Evolutionary conservation across 2,888 invertebrate genomes (phyloP).

Genomic region (Corythucha ciliata): DNA sequence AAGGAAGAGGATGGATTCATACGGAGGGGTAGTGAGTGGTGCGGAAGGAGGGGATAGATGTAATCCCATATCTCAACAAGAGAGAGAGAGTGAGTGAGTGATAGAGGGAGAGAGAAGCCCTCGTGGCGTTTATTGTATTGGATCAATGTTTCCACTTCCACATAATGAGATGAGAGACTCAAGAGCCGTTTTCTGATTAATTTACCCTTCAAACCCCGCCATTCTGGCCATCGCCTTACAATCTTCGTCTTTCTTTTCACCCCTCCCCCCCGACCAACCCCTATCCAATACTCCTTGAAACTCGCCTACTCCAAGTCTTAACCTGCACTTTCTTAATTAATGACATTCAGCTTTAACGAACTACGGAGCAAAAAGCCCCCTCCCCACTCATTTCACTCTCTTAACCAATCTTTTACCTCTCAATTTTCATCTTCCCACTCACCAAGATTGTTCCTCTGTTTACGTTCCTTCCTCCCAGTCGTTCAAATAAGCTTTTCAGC

Average conservation of each 20-base stretch:
- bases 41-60: conserved; percentile 28
- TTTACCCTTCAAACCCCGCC: conserved; percentile 14
- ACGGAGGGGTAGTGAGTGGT: too few relatives aligned
- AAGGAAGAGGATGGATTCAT: too few relatives aligned
- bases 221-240: neutral
- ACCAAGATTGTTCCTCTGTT: too few relatives aligned
- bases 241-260: conserved; percentile 13
- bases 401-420: too few relatives aligned
- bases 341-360: conserved; percentile 19
- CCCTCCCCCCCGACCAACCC: conserved; percentile 9
- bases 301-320: conserved; percentile 11
- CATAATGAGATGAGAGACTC: conserved; percentile 30
- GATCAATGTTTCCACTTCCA: conserved; percentile 31
- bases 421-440: too few relatives aligned
- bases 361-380: too few relatives aligned
- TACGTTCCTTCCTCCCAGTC: too few relatives aligned
- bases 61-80: conserved; percentile 32
- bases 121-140: conserved; percentile 29
- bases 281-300: neutral
- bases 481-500: too few relatives aligned
- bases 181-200: conserved; percentile 24
- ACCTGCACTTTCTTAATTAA: conserved; percentile 23
- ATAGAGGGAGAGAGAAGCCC: too few relatives aligned
- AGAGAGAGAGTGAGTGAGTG: conserved; percentile 26
- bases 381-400: too few relatives aligned